Base-by-base conservation (phyloP, 1,140 invertebrate species). In the Drosophila setifemur region DNA sequence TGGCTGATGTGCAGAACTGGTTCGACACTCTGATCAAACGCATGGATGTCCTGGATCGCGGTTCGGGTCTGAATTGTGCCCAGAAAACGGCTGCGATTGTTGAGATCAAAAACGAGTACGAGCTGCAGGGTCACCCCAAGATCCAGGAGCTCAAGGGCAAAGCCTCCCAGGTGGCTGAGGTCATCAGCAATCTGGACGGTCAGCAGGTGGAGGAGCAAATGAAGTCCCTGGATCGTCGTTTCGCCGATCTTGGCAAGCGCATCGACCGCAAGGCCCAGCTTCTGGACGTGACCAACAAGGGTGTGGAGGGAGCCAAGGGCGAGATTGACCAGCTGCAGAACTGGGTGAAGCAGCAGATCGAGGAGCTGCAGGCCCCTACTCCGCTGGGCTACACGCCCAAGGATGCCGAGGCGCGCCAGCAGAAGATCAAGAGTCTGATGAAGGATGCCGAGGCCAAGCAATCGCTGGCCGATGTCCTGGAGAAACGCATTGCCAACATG, bases 161-260 rank as follows among this genome's bases (percentile, higher is more conserved):
- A 19, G 95, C 94, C 0, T 90, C 93, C 6, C 92, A 95, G 89
- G 95, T 96, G 19, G 95, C 94, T 43, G 94, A 95, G 52, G 93
- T 96, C 26, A 95, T 96, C 1, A 96, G 95, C 88, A 96, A 96
- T 90, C 91, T 96, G 31, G 97, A 98, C 90, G 95, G 95, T 0
- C 96, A 98, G 73, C 96, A 98, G 90, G 94, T 98, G 12, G 96
- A 98, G 88, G 97, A 98, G 87, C 95, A 96, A 92, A 92, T 96
- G 63, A 96, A 97, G 90, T 94, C 94, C 0, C 92, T 96, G 1
- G 96, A 98, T 83, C 92, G 96, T 69, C 92, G 95, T 55, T 95
- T 96, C 66, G 94, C 94, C 44, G 96, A 98, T 86, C 93, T 97
- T 0, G 92, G 93, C 19, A 97, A 97, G 78, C 93, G 96, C 49